A percentile compares a stretch with the other conserved stretches of the same genome.
These are phyloP conservation scores for Acanthisitta chloris DNA, from an alignment of 2,113 vertebrate genomes.

Conservation along the genomic window DNA sequence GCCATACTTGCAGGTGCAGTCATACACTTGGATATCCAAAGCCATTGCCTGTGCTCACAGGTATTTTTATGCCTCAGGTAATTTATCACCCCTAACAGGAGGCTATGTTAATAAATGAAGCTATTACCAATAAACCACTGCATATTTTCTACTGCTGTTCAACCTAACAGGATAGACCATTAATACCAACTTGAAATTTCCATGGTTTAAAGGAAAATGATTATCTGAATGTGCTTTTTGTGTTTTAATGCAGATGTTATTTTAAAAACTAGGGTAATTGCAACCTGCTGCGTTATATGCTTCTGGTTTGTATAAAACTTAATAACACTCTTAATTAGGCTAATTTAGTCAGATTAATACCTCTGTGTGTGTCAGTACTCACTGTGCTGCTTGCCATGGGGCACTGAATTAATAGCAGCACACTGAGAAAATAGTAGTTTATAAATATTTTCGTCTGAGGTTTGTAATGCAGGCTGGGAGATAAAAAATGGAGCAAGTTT, in stretches of 20 bases:
- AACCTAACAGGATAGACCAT: neutral
- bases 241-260: slow-evolving; percentile 68
- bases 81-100: slow-evolving; percentile 52
- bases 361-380: slow-evolving; percentile 60
- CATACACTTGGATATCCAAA: neutral
- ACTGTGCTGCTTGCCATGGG: slow-evolving; percentile 56
- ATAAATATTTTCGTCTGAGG: slow-evolving; percentile 51
- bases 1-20: slow-evolving; percentile 44
- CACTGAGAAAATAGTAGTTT: slow-evolving; percentile 55
- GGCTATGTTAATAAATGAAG: slow-evolving; percentile 55
- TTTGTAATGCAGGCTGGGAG: neutral
- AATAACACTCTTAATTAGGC: slow-evolving; percentile 75
- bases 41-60: neutral
- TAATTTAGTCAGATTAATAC: slow-evolving; percentile 77
- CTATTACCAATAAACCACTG: slow-evolving; percentile 50
- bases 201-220: slow-evolving; percentile 34
- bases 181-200: slow-evolving; percentile 42
- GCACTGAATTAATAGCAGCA: slow-evolving; percentile 57
- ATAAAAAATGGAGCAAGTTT: neutral
- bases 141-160: slow-evolving; percentile 31
- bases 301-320: slow-evolving; percentile 70
- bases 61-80: slow-evolving; percentile 42
- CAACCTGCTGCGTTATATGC: slow-evolving; percentile 65
- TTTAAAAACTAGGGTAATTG: slow-evolving; percentile 73
- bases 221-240: slow-evolving; percentile 53